Base-by-base conservation (phyloP, 2,888 invertebrate genomes). In the Cerastis leucographa region DNA sequence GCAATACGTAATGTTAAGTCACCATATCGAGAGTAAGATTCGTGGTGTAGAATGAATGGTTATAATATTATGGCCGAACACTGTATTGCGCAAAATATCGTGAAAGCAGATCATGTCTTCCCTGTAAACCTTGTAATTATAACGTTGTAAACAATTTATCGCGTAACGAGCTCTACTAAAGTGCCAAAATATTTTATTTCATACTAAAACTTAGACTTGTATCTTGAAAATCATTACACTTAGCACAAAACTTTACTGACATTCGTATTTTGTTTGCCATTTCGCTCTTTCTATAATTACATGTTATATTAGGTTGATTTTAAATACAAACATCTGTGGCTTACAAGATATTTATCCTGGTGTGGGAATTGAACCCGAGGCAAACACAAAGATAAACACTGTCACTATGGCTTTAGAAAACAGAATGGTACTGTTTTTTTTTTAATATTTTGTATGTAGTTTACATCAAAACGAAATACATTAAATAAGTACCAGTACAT, bases 101-200 rank as follows among this genome's bases (percentile, higher is more conserved):
- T 92, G 91, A 92, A 91, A 92, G 87, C 93, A 92, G 92, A 94
- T 93, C 94, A 94, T 92, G 95, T 95, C 95, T 95, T 95, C 95
- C 95, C 93, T 94, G 88, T 90, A 92, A 91, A 93, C 89, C 90
- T 87, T 89, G 85, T 90, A 91, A 89, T 83, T 89, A 80, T 86
- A 88, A 80, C 66, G 71, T 80, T 85, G 83, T 91, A 88, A 90
- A 88, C 90, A 88, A 87, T 86, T 87, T 88, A 87, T 83, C 59
- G 77, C 78, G 74, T 88, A 89, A 87, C 74, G 79, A 87, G 83
- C 87, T 87, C 80, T 87, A 80, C 69, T 83, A 66, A 84, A 83
- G 88, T 88, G 88, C 88, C 89, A 88, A 88, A 88, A 76, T 81
- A 78, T 78, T 76, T 84, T 62, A 65, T 86, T 83, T 85, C 69